Conservation (phyloP, 2,113 vertebrate genomes). For the Lepus timidus region DNA sequence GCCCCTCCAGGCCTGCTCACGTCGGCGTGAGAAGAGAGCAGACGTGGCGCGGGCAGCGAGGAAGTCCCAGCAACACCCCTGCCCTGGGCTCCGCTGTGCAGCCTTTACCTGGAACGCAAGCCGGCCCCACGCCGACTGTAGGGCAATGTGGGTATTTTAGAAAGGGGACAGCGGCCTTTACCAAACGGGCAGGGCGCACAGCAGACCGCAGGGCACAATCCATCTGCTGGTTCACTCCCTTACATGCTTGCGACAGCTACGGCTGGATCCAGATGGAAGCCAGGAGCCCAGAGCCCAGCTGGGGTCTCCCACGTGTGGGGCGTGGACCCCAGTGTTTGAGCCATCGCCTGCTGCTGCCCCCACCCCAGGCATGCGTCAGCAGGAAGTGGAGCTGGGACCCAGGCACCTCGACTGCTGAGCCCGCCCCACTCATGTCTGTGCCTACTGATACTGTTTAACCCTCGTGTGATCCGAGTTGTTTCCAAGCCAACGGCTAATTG, state of each 20-base stretch:
- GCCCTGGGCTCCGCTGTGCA: not conserved
- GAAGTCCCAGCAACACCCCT: not conserved
- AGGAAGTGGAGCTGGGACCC: too few species aligned
- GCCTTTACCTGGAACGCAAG: not conserved
- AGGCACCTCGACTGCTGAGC: too few species aligned
- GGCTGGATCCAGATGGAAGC: too few species aligned
- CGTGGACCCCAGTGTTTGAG: too few species aligned
- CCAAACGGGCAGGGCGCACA: not conserved
- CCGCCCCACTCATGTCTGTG: not conserved
- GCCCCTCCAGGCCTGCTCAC: accelerated
- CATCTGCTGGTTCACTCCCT: too few species aligned
- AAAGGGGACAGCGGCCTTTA: accelerated
- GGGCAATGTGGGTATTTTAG: not conserved
- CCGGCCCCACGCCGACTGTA: not conserved
- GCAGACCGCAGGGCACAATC: not conserved
- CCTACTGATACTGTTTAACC: not conserved
- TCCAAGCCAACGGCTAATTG: not conserved
- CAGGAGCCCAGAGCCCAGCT: too few species aligned
- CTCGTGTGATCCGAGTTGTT: not conserved
- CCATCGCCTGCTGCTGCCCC: too few species aligned
- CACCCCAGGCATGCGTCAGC: too few species aligned
- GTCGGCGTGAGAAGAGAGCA: not conserved
- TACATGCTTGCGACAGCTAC: too few species aligned
- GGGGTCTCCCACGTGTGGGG: too few species aligned
- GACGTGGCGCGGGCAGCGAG: not conserved